Evolutionary conservation across 2,113 vertebrate genomes (phyloP), one percentile per base, ranked within the genome.

Genomic region (Anolis carolinensis): DNA sequence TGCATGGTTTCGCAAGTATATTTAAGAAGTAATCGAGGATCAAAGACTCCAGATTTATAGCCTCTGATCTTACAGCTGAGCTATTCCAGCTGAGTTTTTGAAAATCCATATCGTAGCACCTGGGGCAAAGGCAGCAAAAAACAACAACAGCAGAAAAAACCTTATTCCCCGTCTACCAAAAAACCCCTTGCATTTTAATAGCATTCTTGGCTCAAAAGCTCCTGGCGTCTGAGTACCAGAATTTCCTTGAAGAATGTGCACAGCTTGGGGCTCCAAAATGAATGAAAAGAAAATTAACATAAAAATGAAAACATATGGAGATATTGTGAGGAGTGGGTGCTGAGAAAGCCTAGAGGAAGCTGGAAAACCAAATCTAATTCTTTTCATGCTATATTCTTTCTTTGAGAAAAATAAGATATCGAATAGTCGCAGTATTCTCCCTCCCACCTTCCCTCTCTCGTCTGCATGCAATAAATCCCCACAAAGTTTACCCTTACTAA

Each of bases 261-360:
- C 76, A 88, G 81, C 81, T 84, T 88, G 82, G 44, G 62, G 81
- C 75, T 67, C 21, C 59, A 52, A 68, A 50, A 81, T 73, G 85
- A 81, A 86, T 81, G 85, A 74, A 81, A 86, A 81, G 85, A 63
- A 74, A 86, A 86, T 86, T 86, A 86, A 32, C 85, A 86, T 86
- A 81, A 86, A 86, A 86, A 86, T 86, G 85, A 86, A 86, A 81
- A 81, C 85, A 86, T 86, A 81, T 81, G 85, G 85, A 86, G 85
- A 81, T 65, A 59, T 83, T 52, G 67, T 59, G 55, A 59, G 2
- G 55, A 59, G 18, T 13, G 30, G 62, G 70, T 9, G 50, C n/a
- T 18, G 32, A 70, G 59, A 62, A 25, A 75, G 85, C 70, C 79
- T 39, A 20, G 59, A 81, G 79, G 72, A 63, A 81, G 70, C 20